These are phyloP conservation scores for Cariama cristata DNA, from an alignment of 2,113 vertebrate genomes.

Conservation along the genomic window DNA sequence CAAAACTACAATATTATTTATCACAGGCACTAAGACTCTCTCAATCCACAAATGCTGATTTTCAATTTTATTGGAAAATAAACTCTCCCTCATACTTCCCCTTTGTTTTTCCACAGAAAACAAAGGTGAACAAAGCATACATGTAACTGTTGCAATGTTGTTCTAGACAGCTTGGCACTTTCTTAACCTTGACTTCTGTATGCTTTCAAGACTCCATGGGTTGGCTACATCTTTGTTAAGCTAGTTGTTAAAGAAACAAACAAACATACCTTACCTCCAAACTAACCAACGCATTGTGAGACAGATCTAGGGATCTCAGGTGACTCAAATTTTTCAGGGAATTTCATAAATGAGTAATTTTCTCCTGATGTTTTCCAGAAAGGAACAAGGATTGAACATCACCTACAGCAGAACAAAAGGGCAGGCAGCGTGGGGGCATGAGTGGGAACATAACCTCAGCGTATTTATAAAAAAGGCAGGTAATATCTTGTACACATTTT, in stretches of 20 bases:
- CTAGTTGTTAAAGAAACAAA: neutral
- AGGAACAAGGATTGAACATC: slow-evolving; percentile 81
- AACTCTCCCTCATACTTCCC: neutral
- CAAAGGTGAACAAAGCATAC: neutral
- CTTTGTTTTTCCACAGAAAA: neutral
- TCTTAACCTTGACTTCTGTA: neutral
- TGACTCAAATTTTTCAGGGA: slow-evolving; percentile 76
- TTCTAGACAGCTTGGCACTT: neutral
- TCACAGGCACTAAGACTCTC: no score
- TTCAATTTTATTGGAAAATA: neutral
- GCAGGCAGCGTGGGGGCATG: neutral
- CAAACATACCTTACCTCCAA: slow-evolving; percentile 71
- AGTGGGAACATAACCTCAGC: neutral
- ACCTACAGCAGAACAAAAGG: slow-evolving; percentile 53
- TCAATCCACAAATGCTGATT: neutral
- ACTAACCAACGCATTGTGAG: slow-evolving; percentile 78
- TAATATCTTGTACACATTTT: neutral
- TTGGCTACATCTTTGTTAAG: neutral
- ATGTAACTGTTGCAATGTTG: neutral
- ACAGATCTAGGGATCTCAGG: slow-evolving; percentile 83
- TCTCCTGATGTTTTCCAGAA: slow-evolving; percentile 81
- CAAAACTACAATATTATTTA: no score
- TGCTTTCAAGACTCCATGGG: neutral
- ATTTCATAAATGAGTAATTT: slow-evolving; percentile 79
- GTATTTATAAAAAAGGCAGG: neutral